Percentiles rank a stretch among this genome's conserved stretches.
phyloP scores from a whole-genome alignment of 2,888 invertebrate genomes.

The Dilophus febrilis region DNA sequence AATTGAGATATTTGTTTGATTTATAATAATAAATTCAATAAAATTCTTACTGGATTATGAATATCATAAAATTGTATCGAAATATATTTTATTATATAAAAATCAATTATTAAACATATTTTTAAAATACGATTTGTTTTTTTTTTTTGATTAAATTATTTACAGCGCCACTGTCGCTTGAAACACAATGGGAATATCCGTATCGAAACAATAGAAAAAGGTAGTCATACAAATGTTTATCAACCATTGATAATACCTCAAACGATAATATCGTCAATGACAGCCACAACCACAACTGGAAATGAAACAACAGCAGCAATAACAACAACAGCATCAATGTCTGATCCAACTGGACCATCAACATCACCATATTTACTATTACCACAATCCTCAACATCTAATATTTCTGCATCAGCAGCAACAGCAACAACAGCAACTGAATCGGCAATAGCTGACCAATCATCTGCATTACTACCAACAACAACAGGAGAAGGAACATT shows the following conservation, averaged over 20 bases:
- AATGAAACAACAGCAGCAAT: not conserved
- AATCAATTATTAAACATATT: not conserved
- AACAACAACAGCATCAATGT: constrained; percentile 12
- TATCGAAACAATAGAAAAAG: constrained; percentile 34
- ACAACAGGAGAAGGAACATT: not conserved
- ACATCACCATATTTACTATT: not conserved
- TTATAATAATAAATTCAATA: no score
- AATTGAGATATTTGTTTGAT: no score
- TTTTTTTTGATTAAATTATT: constrained; percentile 12
- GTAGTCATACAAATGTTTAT: constrained; percentile 4
- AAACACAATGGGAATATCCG: constrained; percentile 61
- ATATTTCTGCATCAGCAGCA: constrained; percentile 1
- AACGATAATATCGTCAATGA: not conserved
- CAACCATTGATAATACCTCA: constrained; percentile 5
- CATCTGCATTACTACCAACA: constrained; percentile 18
- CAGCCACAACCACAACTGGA: no score
- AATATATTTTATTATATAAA: no score
- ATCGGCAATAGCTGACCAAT: constrained; percentile 13
- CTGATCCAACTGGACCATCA: no score
- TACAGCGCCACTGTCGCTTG: constrained; percentile 59
- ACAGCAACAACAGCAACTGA: constrained; percentile 16
- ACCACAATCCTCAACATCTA: constrained; percentile 8
- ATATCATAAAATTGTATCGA: no score
- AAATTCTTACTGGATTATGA: no score
- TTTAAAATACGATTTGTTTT: not conserved